These are phyloP conservation scores for Selene dorsalis DNA, from an alignment of 2,797 vertebrate species.

Conservation along the genomic window DNA sequence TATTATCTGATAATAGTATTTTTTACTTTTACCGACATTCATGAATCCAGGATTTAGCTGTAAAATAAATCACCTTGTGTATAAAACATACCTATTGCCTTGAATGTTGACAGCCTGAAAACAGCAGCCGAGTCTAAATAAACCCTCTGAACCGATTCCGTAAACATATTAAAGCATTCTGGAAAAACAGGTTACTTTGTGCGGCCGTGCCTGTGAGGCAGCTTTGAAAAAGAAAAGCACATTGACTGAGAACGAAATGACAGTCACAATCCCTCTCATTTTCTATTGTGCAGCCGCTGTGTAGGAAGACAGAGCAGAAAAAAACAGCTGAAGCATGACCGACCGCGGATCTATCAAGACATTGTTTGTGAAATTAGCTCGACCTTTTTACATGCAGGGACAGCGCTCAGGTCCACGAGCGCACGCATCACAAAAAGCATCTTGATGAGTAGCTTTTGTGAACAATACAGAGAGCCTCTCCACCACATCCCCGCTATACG, in stretches of 20 bases:
- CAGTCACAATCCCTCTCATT: slow-evolving; percentile 38
- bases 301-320: slow-evolving; percentile 23
- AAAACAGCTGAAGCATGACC: slow-evolving; percentile 52
- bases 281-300: slow-evolving; percentile 45
- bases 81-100: not conserved
- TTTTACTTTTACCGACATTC: not conserved
- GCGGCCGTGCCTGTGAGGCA: slow-evolving; percentile 1
- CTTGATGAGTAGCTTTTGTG: slow-evolving; percentile 39
- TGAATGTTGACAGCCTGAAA: not conserved
- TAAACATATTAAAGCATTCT: slow-evolving; percentile 18
- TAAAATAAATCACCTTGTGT: not conserved
- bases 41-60: not conserved
- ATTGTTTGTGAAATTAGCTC: slow-evolving; percentile 62
- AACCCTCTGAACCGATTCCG: slow-evolving; percentile 10
- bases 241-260: slow-evolving; percentile 18
- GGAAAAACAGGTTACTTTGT: slow-evolving; percentile 17
- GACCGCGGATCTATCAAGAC: slow-evolving; percentile 44
- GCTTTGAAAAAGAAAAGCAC: slow-evolving; percentile 18
- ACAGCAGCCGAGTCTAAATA: slow-evolving; percentile 1
- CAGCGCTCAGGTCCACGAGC: slow-evolving; percentile 19
- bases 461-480: slow-evolving; percentile 35
- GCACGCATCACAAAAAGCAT: slow-evolving; percentile 9
- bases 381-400: slow-evolving; percentile 49
- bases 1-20: not conserved
- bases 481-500: slow-evolving; percentile 23